phyloP scores from a whole-genome alignment of 2,797 vertebrate genomes.

The Saxicola maurus region DNA sequence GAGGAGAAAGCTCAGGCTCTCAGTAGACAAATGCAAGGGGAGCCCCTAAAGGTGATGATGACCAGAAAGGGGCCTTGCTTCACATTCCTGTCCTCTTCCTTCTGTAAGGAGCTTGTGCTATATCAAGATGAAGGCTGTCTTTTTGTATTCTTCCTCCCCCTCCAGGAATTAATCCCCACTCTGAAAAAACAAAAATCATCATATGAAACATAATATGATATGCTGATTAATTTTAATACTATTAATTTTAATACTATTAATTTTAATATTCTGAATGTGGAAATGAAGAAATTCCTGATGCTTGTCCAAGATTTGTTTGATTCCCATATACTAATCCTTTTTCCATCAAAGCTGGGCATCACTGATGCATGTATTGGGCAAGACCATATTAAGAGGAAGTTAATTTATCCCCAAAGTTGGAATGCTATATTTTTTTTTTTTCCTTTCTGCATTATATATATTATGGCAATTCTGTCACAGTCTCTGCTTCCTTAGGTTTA shows the following conservation, averaged over 20 bases:
- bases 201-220: not conserved
- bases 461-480: not conserved
- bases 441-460: accelerated
- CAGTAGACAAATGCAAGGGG: not conserved
- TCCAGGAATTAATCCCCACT: accelerated
- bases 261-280: not conserved
- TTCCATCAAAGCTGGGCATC: not conserved
- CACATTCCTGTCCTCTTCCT: not conserved
- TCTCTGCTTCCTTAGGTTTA: not conserved
- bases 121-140: not conserved
- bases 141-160: not conserved
- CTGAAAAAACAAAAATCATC: not conserved
- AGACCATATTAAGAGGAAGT: not conserved
- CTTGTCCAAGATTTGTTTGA: not conserved
- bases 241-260: too few species aligned
- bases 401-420: not conserved
- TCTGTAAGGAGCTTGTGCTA: not conserved
- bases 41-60: not conserved
- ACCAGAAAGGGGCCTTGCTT: not conserved
- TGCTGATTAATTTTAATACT: not conserved
- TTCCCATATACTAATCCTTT: not conserved
- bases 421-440: not conserved
- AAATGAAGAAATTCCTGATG: not conserved
- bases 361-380: not conserved
- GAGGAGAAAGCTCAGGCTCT: not conserved